Base-by-base conservation (phyloP, 1,140 invertebrate species). In the Pteromalus puparum region DNA sequence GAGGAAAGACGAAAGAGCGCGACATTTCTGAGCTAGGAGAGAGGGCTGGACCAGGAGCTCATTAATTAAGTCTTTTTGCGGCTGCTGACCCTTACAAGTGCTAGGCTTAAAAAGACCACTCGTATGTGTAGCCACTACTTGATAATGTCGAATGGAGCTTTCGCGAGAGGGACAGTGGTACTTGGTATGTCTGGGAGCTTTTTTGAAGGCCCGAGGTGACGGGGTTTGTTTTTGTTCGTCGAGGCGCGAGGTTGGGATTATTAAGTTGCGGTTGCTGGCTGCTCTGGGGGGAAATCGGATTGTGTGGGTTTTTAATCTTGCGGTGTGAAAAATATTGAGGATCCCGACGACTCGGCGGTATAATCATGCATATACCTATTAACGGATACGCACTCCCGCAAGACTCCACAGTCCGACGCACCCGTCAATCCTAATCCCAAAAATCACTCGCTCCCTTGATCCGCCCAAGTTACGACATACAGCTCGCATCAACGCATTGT, bases 51-150 rank as follows among this genome's bases (percentile, higher is more conserved):
- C n/a, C 12, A 12, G 26, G 75, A 34, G 88, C 88, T 92, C 92
- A 93, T 93, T 93, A 93, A 92, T 93, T 92, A 93, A 92, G 92
- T 92, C 92, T 92, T 93, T 93, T 93, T 92, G 89, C 89, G 67
- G 90, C 89, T 91, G 89, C 90, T 91, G 91, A 93, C 91, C 91
- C 90, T 91, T 89, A 90, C 91, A 92, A 92, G 91, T 92, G 90
- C 89, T 88, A 89, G 86, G 76, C 46, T 65, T 48, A 79, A 68
- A 79, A 79, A 79, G 77, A 24, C 65, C 12, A 21, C 24, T 26
- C 34, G 10, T 5, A 5, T 21, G 18, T 24, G 21, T 5, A 24
- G n/a, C 81, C 18, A 21, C 18, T 78, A 83, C 82, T 77, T 53
- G 38, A 77, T 83, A 77, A 83, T 48, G 3, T 38, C 34, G 30